phyloP scores from a whole-genome alignment of 2,113 vertebrate genomes.

The Varanus salvator region DNA sequence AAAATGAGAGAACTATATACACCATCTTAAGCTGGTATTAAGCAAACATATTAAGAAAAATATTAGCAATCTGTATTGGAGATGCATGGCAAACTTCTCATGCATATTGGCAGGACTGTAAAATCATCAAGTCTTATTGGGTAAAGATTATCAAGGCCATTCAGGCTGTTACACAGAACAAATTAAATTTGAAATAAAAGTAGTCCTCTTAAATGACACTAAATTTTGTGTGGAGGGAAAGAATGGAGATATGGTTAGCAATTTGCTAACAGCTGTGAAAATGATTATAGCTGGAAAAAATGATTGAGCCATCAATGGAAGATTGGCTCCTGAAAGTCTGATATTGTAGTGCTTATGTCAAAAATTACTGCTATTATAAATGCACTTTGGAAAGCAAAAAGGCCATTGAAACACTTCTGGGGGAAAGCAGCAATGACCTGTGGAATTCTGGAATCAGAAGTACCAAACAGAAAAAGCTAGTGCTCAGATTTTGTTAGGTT shows the following conservation, averaged over 20 bases:
- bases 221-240: not conserved
- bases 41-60: not conserved
- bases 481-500: not conserved
- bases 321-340: not conserved
- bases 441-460: conserved; percentile 1
- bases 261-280: conserved; percentile 11
- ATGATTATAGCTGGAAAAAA: conserved; percentile 15
- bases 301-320: not conserved
- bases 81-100: not conserved
- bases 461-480: not conserved
- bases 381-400: not conserved
- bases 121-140: not conserved
- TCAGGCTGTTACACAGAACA: not conserved
- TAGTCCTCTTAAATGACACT: not conserved
- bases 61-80: not conserved
- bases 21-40: no score
- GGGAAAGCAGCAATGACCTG: not conserved
- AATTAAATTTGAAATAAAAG: not conserved
- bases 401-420: conserved; percentile 1
- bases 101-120: not conserved
- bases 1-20: not conserved
- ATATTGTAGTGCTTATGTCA: not conserved
- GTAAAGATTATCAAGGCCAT: not conserved
- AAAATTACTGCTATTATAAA: conserved; percentile 22
- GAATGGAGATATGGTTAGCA: conserved; percentile 3